A percentile compares a stretch with the other conserved stretches of the same genome.
phyloP scores from a whole-genome alignment of 2,113 vertebrate genomes.

The Gallinago undulata region DNA sequence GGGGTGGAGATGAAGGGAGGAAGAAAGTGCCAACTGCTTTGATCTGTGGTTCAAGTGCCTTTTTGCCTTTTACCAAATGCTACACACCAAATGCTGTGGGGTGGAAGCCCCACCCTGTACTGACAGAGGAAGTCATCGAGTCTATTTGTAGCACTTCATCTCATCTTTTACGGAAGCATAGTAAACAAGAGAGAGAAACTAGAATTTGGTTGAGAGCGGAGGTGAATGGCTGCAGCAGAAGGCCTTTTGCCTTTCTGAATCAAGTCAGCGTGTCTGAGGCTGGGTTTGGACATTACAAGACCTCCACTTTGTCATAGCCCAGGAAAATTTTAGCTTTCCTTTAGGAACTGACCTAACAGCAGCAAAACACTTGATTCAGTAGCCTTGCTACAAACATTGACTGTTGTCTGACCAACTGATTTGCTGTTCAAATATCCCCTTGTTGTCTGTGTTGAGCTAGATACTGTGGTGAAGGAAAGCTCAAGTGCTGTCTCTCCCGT shows the following conservation, averaged over 20 bases:
- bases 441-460: not conserved
- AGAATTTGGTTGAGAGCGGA: not conserved
- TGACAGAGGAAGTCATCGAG: not conserved
- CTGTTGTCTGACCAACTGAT: not conserved
- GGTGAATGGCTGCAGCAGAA: not conserved
- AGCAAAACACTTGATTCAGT: not conserved
- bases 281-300: not conserved
- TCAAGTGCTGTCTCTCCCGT: not conserved
- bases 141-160: conserved; percentile 36
- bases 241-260: not conserved
- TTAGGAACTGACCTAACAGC: not conserved
- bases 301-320: not conserved
- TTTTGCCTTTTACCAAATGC: not conserved
- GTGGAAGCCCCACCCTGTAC: conserved; percentile 52
- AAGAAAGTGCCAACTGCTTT: not conserved
- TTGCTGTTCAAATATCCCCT: not conserved
- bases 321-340: not conserved
- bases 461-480: not conserved
- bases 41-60: not conserved
- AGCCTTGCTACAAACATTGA: not conserved
- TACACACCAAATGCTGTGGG: not conserved
- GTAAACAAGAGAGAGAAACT: conserved; percentile 46
- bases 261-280: not conserved
- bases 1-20: not conserved
- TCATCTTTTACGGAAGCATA: conserved; percentile 53